A percentile compares a stretch with the other conserved stretches of the same genome.
phyloP scores from a whole-genome alignment of 1,140 invertebrate species.

The Drosophila kikkawai region DNA sequence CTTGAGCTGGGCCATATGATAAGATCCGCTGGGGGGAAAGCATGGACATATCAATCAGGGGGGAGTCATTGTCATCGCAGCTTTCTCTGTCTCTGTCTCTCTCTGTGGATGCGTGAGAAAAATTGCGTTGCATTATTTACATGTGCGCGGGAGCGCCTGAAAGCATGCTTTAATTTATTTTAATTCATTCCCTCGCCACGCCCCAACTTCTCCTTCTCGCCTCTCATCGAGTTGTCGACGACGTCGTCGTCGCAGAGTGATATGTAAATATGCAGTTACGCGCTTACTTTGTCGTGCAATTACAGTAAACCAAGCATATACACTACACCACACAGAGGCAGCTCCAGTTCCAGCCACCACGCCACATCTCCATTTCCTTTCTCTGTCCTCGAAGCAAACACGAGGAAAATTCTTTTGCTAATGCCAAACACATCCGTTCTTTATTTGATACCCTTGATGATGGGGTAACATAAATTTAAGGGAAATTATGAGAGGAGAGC shows the following conservation, averaged over 20 bases:
- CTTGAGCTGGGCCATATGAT: conserved; percentile 70
- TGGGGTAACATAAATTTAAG: conserved; percentile 42
- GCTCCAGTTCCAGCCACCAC: not conserved
- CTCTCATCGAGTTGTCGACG: conserved; percentile 11
- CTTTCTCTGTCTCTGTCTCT: not conserved
- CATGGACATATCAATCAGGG: conserved; percentile 76
- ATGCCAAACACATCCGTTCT: conserved; percentile 79
- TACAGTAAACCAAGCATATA: conserved; percentile 65
- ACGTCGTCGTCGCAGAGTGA: conserved; percentile 55
- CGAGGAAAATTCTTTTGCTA: conserved; percentile 71
- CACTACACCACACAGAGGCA: conserved; percentile 16
- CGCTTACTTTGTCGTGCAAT: conserved; percentile 82
- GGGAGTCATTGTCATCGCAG: conserved; percentile 30
- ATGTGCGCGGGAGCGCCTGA: conserved; percentile 69
- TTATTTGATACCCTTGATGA: conserved; percentile 64
- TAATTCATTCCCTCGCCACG: conserved; percentile 68
- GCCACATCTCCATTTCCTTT: not conserved
- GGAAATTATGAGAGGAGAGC: conserved; percentile 49
- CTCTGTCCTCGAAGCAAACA: conserved; percentile 52
- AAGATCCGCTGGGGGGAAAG: conserved; percentile 50
- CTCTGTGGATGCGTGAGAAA: conserved; percentile 61
- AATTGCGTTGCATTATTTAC: conserved; percentile 81
- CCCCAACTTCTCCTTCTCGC: not conserved
- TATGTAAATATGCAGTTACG: conserved; percentile 83
- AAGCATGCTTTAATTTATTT: conserved; percentile 84